Conservation (phyloP, 2,888 invertebrate species). For the Diloba caeruleocephala region DNA sequence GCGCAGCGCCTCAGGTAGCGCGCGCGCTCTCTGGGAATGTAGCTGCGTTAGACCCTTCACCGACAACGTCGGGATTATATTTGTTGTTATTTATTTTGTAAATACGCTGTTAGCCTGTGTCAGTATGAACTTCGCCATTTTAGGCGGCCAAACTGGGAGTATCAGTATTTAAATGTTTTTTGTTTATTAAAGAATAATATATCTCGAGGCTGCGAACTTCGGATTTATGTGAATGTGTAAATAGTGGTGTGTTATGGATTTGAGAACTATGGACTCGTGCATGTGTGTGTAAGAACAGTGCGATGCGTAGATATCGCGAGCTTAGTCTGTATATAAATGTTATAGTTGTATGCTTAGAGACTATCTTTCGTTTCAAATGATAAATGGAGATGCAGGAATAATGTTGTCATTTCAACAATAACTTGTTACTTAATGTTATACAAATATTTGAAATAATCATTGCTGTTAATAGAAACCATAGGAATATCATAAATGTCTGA, state of each 20-base stretch:
- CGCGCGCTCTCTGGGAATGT: slow-evolving; percentile 27
- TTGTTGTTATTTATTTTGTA: slow-evolving; percentile 64
- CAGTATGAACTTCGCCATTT: slow-evolving; percentile 33
- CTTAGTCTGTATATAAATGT: slow-evolving; percentile 84
- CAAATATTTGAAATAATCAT: slow-evolving; percentile 26
- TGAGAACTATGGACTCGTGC: slow-evolving; percentile 54
- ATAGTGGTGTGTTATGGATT: slow-evolving; percentile 65
- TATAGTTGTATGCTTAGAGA: slow-evolving; percentile 76
- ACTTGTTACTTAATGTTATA: slow-evolving; percentile 25
- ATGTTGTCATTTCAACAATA: slow-evolving; percentile 21
- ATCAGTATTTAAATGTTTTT: slow-evolving; percentile 66
- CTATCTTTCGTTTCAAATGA: slow-evolving; percentile 67
- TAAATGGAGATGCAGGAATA: slow-evolving; percentile 58
- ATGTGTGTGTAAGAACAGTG: slow-evolving; percentile 65
- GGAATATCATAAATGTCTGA: slow-evolving; percentile 20
- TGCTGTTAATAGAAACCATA: slow-evolving; percentile 36
- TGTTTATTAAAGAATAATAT: slow-evolving; percentile 56
- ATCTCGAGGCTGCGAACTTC: slow-evolving; percentile 61
- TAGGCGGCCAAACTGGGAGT: slow-evolving; percentile 39
- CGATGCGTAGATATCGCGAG: slow-evolving; percentile 74
- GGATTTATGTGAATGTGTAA: slow-evolving; percentile 55
- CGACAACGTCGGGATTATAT: slow-evolving; percentile 16
- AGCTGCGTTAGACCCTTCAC: slow-evolving; percentile 15
- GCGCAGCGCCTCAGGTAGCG: slow-evolving; percentile 68
- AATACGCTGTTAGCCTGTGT: slow-evolving; percentile 46